Conservation (phyloP, 1,140 invertebrate species). For the Ladona fulva region DNA sequence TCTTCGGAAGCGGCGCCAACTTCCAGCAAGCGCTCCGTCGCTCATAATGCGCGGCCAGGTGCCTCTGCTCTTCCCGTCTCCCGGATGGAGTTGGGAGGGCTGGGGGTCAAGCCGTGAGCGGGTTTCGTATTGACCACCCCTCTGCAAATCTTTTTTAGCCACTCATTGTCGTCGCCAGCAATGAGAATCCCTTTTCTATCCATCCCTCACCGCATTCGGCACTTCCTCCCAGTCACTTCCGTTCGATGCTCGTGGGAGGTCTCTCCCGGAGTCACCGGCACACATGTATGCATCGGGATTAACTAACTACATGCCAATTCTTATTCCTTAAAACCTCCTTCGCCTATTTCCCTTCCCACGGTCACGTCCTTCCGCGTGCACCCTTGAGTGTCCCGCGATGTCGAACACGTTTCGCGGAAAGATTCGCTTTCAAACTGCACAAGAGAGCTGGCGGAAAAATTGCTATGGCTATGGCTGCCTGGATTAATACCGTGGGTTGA, state of each 20-base stretch:
- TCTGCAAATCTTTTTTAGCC: background rate
- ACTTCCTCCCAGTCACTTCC: background rate
- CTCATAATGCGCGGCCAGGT: background rate
- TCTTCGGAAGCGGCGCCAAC: no score
- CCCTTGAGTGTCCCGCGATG: no score
- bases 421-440: no score
- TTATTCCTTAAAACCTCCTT: no score
- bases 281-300: background rate
- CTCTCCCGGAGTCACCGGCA: background rate
- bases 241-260: background rate
- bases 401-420: no score
- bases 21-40: background rate
- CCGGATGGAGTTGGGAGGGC: background rate
- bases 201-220: background rate
- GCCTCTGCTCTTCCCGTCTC: background rate
- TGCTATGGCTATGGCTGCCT: no score
- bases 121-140: background rate
- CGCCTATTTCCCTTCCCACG: background rate
- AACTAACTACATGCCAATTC: background rate
- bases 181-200: background rate
- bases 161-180: background rate
- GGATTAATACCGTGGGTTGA: no score
- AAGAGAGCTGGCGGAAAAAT: no score
- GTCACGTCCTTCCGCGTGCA: background rate
- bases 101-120: background rate